Conservation (phyloP, 2,888 invertebrate species). For the Hirtodrosophila cameraria region DNA sequence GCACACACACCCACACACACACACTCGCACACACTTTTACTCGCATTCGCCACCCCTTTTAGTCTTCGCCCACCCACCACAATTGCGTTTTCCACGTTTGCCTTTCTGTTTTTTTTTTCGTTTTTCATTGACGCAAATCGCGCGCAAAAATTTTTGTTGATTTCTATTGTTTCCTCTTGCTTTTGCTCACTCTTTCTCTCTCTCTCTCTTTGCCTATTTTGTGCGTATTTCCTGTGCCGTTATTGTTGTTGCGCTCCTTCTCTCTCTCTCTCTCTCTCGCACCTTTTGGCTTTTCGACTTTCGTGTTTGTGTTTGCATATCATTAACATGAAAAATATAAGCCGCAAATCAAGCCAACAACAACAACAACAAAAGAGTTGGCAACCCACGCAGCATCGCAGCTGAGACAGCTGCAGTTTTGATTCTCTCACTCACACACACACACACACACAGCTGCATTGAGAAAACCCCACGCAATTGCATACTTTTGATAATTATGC, state of each 20-base stretch:
- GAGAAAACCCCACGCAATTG: constrained; percentile 42
- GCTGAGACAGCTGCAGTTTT: constrained; percentile 43
- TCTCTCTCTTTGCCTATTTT: constrained; percentile 50
- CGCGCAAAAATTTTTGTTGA: constrained; percentile 71
- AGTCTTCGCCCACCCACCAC: background rate
- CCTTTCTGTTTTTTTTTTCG: constrained; percentile 21
- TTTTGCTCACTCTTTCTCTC: constrained; percentile 26
- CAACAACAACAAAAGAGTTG: constrained; percentile 59
- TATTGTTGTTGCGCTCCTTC: constrained; percentile 20
- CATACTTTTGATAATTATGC: constrained; percentile 51
- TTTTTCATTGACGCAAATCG: constrained; percentile 71
- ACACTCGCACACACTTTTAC: constrained; percentile 1
- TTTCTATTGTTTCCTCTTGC: constrained; percentile 47
- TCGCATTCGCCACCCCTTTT: background rate
- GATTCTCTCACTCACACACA: constrained; percentile 8
- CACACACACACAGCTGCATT: background rate
- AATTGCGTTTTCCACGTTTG: constrained; percentile 29
- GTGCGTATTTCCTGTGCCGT: constrained; percentile 52
- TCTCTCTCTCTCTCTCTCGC: constrained; percentile 18
- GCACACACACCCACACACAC: constrained; percentile 3
- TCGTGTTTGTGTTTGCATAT: constrained; percentile 66
- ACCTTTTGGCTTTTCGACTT: constrained; percentile 48
- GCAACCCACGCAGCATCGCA: constrained; percentile 57
- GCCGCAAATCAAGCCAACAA: constrained; percentile 27
- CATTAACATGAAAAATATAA: constrained; percentile 70